These are phyloP conservation scores for Hemistola chrysoprasaria DNA, from an alignment of 2,888 invertebrate genomes.

Conservation along the genomic window DNA sequence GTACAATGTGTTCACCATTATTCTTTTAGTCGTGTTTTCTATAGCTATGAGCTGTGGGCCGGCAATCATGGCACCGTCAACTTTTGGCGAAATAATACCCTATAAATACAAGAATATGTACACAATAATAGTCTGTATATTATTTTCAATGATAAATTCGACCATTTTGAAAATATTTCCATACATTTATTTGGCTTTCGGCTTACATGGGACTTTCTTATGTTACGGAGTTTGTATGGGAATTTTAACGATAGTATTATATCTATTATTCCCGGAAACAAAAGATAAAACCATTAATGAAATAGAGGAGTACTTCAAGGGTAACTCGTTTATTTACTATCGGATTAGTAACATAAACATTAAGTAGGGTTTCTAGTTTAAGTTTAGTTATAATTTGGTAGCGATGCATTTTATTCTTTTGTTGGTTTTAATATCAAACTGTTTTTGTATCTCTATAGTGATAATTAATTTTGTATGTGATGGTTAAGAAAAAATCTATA, in stretches of 20 bases:
- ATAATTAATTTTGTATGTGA: too few relatives aligned
- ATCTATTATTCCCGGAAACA: constrained; percentile 33
- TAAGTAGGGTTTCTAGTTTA: too few relatives aligned
- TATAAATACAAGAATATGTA: constrained; percentile 14
- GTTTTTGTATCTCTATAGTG: too few relatives aligned
- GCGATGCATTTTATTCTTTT: too few relatives aligned
- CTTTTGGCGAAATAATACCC: constrained; percentile 19
- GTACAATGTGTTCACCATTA: constrained; percentile 1
- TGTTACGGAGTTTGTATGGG: constrained; percentile 24
- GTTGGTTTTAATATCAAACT: too few relatives aligned
- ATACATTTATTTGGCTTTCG: constrained; percentile 22
- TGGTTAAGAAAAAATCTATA: too few relatives aligned
- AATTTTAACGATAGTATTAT: constrained; percentile 20
- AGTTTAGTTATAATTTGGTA: too few relatives aligned
- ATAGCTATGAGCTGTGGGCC: constrained; percentile 9
- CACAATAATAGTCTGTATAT: constrained; percentile 11
- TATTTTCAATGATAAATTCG: constrained; percentile 15
- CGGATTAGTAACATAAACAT: too few relatives aligned
- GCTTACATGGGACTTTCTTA: constrained; percentile 28
- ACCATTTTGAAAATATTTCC: constrained; percentile 21
- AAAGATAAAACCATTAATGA: constrained; percentile 37
- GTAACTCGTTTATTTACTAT: too few relatives aligned
- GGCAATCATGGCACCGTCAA: constrained; percentile 18
- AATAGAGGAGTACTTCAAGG: constrained; percentile 28
- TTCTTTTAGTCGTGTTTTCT: constrained; percentile 4